phyloP scores from a whole-genome alignment of 2,113 vertebrate genomes.

The Heloderma charlesbogerti region DNA sequence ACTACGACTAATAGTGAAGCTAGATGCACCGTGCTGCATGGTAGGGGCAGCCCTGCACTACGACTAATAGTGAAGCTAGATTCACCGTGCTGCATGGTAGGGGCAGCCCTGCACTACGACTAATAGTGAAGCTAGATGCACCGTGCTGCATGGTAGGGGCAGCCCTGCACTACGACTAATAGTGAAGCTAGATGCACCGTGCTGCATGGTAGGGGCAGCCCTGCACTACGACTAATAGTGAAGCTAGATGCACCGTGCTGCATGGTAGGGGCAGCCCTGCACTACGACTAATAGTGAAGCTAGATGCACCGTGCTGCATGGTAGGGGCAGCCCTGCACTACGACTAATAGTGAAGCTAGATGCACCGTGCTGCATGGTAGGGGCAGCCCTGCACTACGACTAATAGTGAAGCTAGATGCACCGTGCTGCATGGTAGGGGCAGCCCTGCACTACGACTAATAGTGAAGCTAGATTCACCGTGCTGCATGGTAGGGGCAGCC shows the following conservation, averaged over 20 bases:
- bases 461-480: not conserved
- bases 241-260: not conserved
- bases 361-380: not conserved
- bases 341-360: too few species aligned
- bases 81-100: not conserved
- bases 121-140: not conserved
- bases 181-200: not conserved
- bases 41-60: not conserved
- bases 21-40: not conserved
- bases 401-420: not conserved
- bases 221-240: too few species aligned
- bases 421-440: not conserved
- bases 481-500: not conserved
- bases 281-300: too few species aligned
- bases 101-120: not conserved
- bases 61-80: too few species aligned
- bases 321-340: not conserved
- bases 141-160: not conserved
- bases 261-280: not conserved
- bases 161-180: not conserved
- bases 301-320: not conserved
- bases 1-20: too few species aligned
- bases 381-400: not conserved
- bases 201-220: not conserved
- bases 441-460: not conserved